These are phyloP conservation scores for Anorthoa munda DNA, from an alignment of 2,888 invertebrate species.

Conservation along the genomic window DNA sequence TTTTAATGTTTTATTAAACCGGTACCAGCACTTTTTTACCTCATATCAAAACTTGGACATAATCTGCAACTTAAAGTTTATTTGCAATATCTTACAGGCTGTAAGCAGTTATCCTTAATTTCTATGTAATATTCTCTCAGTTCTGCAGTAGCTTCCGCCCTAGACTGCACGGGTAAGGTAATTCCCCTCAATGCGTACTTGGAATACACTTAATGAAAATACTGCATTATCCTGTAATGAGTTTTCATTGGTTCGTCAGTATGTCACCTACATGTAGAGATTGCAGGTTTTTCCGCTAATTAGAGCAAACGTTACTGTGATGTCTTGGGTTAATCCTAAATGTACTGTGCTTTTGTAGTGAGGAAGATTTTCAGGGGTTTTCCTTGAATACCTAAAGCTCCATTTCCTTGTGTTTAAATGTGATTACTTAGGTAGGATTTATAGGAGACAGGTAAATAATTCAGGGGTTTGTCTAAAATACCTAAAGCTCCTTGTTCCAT, in stretches of 20 bases:
- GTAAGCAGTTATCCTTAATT: constrained; percentile 4
- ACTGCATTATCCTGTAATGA: constrained; percentile 36
- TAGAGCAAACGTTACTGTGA: background rate
- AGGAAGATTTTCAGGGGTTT: constrained; percentile 1
- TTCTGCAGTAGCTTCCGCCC: constrained; percentile 9
- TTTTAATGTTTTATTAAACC: too few relatives aligned
- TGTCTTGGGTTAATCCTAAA: constrained; percentile 35
- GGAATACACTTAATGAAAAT: constrained; percentile 32
- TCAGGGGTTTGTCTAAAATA: background rate
- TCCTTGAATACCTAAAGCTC: background rate
- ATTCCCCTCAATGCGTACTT: constrained; percentile 15
- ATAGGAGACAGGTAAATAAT: background rate
- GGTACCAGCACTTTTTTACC: too few relatives aligned
- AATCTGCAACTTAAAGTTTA: too few relatives aligned
- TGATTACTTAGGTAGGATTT: background rate
- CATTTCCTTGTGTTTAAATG: background rate
- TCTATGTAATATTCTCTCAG: background rate
- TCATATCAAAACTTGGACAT: background rate
- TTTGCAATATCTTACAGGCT: too few relatives aligned
- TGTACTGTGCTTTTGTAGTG: background rate
- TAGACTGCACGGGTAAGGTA: background rate
- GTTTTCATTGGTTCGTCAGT: background rate
- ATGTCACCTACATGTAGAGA: background rate
- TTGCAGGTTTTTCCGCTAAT: constrained; percentile 10
- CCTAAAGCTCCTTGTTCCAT: too few relatives aligned